Conservation (phyloP, 2,888 invertebrate genomes). For the Platycheirus albimanus region DNA sequence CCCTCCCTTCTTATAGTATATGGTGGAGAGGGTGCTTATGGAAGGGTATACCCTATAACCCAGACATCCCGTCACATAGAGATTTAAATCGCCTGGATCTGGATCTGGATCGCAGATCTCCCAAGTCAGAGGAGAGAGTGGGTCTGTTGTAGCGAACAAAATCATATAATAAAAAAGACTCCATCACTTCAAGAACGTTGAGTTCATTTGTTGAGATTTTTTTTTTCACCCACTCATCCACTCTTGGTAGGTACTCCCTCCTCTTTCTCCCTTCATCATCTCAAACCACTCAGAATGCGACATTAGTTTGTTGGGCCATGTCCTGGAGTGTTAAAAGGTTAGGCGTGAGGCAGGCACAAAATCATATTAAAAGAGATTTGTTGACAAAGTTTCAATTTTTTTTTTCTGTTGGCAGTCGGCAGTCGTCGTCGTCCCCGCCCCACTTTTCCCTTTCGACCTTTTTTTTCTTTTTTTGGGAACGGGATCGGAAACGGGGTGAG, state of each 20-base stretch:
- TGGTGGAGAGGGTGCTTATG: background rate
- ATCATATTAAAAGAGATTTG: constrained; percentile 74
- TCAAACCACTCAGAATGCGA: constrained; percentile 30
- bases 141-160: background rate
- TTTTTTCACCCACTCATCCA: constrained; percentile 22
- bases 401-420: constrained; percentile 1
- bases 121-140: background rate
- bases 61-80: constrained; percentile 17
- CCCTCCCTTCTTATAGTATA: constrained; percentile 14
- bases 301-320: constrained; percentile 58
- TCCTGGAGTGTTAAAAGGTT: constrained; percentile 55
- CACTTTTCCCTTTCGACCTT: constrained; percentile 18
- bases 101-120: too few relatives aligned
- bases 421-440: background rate
- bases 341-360: constrained; percentile 50
- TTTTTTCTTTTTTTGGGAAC: constrained; percentile 7
- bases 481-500: too few relatives aligned
- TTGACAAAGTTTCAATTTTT: constrained; percentile 72
- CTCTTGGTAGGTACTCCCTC: too few relatives aligned
- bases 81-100: constrained; percentile 31
- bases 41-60: background rate
- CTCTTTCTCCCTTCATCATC: too few relatives aligned
- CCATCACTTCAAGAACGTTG: constrained; percentile 14
- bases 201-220: constrained; percentile 56
- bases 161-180: constrained; percentile 35